These are phyloP conservation scores for Lithobates sylvaticus DNA, from an alignment of 2,797 vertebrate genomes.

Conservation along the genomic window DNA sequence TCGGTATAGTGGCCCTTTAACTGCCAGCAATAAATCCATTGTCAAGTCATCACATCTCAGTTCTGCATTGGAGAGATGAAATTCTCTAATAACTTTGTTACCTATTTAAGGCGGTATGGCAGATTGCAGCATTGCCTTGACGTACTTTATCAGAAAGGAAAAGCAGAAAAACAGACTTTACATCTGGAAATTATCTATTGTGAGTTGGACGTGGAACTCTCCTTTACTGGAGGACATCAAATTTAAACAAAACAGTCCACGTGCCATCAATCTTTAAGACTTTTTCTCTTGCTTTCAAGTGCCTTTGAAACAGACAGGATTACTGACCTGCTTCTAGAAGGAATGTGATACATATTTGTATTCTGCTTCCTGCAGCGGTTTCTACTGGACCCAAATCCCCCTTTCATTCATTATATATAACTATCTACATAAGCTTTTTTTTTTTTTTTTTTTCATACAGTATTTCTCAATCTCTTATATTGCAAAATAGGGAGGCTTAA, in stretches of 20 bases:
- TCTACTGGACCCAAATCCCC: not conserved
- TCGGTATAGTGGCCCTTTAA: no score
- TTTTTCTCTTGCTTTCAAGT: not conserved
- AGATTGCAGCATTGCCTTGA: not conserved
- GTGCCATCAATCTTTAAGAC: conserved; percentile 39
- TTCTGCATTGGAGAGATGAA: not conserved
- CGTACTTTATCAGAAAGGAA: conserved; percentile 30
- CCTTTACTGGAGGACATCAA: conserved; percentile 25
- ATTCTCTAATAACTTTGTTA: conserved; percentile 19
- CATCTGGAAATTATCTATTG: conserved; percentile 49
- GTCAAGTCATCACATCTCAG: conserved; percentile 1
- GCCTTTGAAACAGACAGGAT: conserved; percentile 23
- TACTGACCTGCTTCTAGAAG: conserved; percentile 23
- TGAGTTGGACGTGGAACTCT: not conserved
- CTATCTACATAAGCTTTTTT: not conserved
- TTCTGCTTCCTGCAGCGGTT: conserved; percentile 4
- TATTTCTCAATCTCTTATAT: not conserved
- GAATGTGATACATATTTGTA: conserved; percentile 11
- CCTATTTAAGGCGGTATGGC: conserved; percentile 12
- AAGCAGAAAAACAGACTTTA: conserved; percentile 19
- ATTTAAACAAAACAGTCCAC: conserved; percentile 36
- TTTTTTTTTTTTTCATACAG: not conserved
- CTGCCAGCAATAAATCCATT: not conserved
- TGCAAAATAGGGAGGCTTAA: no score
- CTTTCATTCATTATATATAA: not conserved